Percentiles rank a stretch among this genome's conserved stretches.
These are phyloP conservation scores for Amphipyra berbera DNA, from an alignment of 2,888 invertebrate species.

Conservation along the genomic window DNA sequence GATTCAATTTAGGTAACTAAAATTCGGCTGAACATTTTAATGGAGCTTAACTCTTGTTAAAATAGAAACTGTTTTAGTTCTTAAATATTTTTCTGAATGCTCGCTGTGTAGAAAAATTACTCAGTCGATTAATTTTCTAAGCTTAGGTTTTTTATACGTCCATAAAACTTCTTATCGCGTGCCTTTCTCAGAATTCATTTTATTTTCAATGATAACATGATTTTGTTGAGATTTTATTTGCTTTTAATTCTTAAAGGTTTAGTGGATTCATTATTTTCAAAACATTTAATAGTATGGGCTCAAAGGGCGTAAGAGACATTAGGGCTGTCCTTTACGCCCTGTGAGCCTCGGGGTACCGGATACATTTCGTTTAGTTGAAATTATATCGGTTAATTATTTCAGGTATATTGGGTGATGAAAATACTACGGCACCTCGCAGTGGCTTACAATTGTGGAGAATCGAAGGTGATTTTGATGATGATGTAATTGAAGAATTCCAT, in stretches of 20 bases:
- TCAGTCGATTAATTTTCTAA: conserved; percentile 29
- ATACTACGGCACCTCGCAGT: conserved; percentile 3
- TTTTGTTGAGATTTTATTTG: conserved; percentile 18
- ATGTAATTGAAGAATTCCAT: conserved; percentile 23
- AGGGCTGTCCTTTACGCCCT: not conserved
- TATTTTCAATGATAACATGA: conserved; percentile 23
- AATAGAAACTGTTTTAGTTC: conserved; percentile 5
- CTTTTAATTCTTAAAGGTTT: conserved; percentile 33
- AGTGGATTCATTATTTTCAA: not conserved
- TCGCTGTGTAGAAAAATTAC: not conserved
- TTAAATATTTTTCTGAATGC: not conserved
- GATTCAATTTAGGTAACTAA: not conserved
- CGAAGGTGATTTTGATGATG: conserved; percentile 29
- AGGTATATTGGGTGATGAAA: conserved; percentile 15
- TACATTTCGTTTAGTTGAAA: not conserved
- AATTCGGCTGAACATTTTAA: not conserved
- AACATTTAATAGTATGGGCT: no score
- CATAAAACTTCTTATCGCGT: conserved; percentile 41
- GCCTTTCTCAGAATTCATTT: not conserved
- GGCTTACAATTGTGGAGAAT: conserved; percentile 38
- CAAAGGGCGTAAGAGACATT: not conserved
- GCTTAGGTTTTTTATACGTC: conserved; percentile 5
- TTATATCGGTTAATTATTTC: not conserved
- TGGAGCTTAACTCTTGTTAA: conserved; percentile 13
- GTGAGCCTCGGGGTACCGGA: no score